Conservation (phyloP, 2,888 invertebrate genomes). For the Zhuqinia jingwanae region DNA sequence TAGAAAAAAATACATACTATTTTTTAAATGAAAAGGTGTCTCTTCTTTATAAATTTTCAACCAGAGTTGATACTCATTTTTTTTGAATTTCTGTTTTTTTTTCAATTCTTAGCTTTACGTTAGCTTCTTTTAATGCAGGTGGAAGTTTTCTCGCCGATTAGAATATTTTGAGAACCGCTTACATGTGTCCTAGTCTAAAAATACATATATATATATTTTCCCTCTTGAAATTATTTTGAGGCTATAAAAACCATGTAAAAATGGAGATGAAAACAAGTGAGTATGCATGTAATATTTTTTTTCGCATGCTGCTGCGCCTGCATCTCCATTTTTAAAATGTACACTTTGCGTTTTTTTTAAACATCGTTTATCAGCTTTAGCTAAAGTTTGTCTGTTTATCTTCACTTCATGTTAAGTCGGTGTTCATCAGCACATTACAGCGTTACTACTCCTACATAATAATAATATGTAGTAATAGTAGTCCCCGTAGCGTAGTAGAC, state of each 20-base stretch:
- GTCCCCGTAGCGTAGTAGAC: constrained; percentile 7
- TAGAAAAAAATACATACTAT: background rate
- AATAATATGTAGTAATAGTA: too few species aligned
- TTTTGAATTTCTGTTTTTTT: background rate
- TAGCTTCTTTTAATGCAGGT: constrained; percentile 57
- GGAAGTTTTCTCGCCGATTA: constrained; percentile 66
- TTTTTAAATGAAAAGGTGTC: background rate
- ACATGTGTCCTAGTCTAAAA: constrained; percentile 31
- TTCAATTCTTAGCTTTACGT: background rate
- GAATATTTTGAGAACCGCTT: constrained; percentile 60
- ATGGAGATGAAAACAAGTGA: too few species aligned
- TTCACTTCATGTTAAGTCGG: constrained; percentile 39
- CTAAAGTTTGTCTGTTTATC: constrained; percentile 37
- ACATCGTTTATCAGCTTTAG: constrained; percentile 31
- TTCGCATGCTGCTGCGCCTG: too few species aligned
- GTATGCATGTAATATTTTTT: too few species aligned
- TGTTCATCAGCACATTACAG: constrained; percentile 2
- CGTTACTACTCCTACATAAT: background rate
- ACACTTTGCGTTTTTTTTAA: background rate
- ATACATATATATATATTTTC: too few species aligned
- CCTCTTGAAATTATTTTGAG: too few species aligned
- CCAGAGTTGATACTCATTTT: background rate
- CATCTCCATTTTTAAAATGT: too few species aligned
- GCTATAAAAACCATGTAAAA: too few species aligned
- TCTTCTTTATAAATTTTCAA: too few species aligned